A percentile compares a stretch with the other conserved stretches of the same genome.
phyloP scores from a whole-genome alignment of 2,113 vertebrate species.

The Ursus arctos region DNA sequence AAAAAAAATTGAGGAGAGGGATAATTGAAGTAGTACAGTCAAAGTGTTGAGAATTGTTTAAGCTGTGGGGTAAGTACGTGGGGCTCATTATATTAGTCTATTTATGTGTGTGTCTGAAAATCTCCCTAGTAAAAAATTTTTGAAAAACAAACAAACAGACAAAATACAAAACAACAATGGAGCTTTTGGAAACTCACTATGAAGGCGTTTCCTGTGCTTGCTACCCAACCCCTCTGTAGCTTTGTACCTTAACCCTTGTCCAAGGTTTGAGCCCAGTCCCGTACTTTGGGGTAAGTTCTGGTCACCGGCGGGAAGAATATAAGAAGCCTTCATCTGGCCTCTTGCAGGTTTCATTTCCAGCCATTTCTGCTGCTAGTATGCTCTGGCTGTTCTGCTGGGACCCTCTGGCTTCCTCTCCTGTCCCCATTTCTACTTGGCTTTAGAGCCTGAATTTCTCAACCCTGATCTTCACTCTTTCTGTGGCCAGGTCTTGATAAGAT shows the following conservation, averaged over 20 bases:
- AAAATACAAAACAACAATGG: not conserved
- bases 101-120: slow-evolving; percentile 21
- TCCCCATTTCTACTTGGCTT: not conserved
- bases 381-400: not conserved
- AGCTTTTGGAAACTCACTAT: not conserved
- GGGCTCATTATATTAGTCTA: not conserved
- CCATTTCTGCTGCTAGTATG: not conserved
- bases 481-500: not conserved
- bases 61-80: not conserved
- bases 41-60: not conserved
- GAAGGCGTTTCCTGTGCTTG: not conserved
- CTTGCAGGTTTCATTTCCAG: not conserved
- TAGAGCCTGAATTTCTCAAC: slow-evolving; percentile 45
- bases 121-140: not conserved
- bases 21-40: not conserved
- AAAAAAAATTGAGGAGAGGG: not conserved
- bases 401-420: not conserved
- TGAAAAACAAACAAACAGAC: not conserved
- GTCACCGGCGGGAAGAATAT: not conserved
- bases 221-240: not conserved
- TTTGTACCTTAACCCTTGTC: not conserved
- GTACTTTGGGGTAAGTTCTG: not conserved
- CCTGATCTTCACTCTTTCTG: not conserved
- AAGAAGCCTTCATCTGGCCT: not conserved
- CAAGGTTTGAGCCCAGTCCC: not conserved